Percentiles rank a stretch among this genome's conserved stretches.
These are phyloP conservation scores for Anomalospiza imberbis DNA, from an alignment of 2,797 vertebrate species.

Conservation along the genomic window DNA sequence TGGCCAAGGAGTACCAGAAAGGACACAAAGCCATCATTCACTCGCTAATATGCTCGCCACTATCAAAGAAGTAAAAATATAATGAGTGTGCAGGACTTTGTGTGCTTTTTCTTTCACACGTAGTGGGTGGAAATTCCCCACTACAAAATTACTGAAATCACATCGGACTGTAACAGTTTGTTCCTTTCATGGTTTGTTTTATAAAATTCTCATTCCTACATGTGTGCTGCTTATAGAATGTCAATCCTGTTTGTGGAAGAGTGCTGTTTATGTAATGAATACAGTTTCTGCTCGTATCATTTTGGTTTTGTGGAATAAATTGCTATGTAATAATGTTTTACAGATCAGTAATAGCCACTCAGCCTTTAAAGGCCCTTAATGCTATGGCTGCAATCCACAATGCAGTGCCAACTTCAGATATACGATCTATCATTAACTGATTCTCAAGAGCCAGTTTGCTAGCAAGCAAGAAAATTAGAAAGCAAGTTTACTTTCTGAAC, in stretches of 20 bases:
- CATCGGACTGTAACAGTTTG: constrained; percentile 41
- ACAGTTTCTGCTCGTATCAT: constrained; percentile 32
- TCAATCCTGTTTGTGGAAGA: constrained; percentile 14
- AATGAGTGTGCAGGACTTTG: not conserved
- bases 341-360: constrained; percentile 33
- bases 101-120: constrained; percentile 22
- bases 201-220: constrained; percentile 26
- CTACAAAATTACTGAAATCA: constrained; percentile 31
- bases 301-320: constrained; percentile 43
- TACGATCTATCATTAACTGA: not conserved
- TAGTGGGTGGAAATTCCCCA: constrained; percentile 58
- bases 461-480: not conserved
- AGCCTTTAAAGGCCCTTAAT: constrained; percentile 18
- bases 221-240: constrained; percentile 39
- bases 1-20: not conserved
- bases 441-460: not conserved
- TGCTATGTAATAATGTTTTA: constrained; percentile 8
- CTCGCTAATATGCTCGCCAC: not conserved
- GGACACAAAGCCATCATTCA: not conserved
- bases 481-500: not conserved
- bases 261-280: constrained; percentile 34
- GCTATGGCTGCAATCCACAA: constrained; percentile 5
- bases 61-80: not conserved
- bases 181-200: constrained; percentile 43
- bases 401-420: constrained; percentile 7